Evolutionary conservation across 2,113 vertebrate genomes (phyloP), one percentile per base, ranked within the genome.

Genomic region (Coregonus clupeaformis): DNA sequence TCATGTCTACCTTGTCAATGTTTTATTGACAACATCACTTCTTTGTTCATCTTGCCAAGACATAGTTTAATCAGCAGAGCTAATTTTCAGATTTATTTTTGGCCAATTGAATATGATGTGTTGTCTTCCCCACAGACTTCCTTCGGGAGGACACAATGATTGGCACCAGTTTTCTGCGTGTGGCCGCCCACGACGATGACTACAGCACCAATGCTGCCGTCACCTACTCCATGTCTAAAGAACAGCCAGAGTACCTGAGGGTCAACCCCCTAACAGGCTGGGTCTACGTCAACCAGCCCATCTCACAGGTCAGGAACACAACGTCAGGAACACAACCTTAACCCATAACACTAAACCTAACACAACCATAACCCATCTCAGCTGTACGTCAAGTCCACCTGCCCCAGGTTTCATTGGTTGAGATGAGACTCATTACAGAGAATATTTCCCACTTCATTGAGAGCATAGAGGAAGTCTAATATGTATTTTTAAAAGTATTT

Each of bases 211-310:
- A 96, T 18, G 94, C 95, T 18, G 92, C 92, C 47, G 73, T 96
- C 83, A 91, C 87, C 0, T 97, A 97, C 82, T 95, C 92, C 0
- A 91, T 95, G 85, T 92, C 91, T 4, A 84, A 71, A 13, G 93
- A 94, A 49, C 92, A 94, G 80, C 93, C 93, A 0, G 90, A 94
- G 79, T 95, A 95, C 85, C 93, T 97, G 16, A 86, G 93, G 16
- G 95, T 96, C 77, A 94, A 96, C 89, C 93, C 94, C 1, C 74
- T 93, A 62, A 95, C 94, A 0, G 96, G 95, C 76, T 96, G 95
- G 95, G 92, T 97, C 66, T 97, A 91, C 36, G 95, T 96, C 67
- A 95, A 93, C 87, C 93, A 96, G 18, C 94, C 94, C 73, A 91
- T 96, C 78, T 93, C 94, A 52, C 94, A 95, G 95, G 96, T 97